Conservation (phyloP, 2,888 invertebrate genomes). For the Gari tellinella region DNA sequence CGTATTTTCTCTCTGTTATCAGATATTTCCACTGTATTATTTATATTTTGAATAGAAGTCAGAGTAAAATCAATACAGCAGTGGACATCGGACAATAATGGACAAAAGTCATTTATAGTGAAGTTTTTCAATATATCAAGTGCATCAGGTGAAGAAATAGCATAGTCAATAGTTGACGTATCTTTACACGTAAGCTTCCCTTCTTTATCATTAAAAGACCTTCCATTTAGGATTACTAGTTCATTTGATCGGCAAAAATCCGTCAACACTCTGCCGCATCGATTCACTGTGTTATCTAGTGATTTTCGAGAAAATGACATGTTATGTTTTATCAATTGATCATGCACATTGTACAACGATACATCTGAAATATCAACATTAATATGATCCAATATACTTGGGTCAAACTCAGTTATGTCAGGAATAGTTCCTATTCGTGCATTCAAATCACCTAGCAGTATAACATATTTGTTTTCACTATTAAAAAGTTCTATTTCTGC, state of each 20-base stretch:
- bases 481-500: neutral
- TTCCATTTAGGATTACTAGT: conserved; percentile 1
- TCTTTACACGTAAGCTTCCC: too few relatives aligned
- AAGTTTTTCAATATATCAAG: too few relatives aligned
- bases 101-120: too few relatives aligned
- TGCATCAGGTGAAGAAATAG: too few relatives aligned
- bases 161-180: too few relatives aligned
- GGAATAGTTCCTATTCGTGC: neutral
- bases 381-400: neutral
- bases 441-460: neutral
- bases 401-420: neutral
- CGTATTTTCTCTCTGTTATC: too few relatives aligned
- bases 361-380: neutral
- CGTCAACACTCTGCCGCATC: neutral
- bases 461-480: conserved; percentile 2
- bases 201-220: too few relatives aligned
- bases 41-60: too few relatives aligned
- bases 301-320: neutral
- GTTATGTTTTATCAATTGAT: neutral
- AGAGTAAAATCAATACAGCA: too few relatives aligned
- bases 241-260: conserved; percentile 1
- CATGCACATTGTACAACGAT: neutral
- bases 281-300: neutral
- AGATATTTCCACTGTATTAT: too few relatives aligned
- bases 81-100: too few relatives aligned